Conservation (phyloP, 2,797 vertebrate species). For the Chanos chanos region DNA sequence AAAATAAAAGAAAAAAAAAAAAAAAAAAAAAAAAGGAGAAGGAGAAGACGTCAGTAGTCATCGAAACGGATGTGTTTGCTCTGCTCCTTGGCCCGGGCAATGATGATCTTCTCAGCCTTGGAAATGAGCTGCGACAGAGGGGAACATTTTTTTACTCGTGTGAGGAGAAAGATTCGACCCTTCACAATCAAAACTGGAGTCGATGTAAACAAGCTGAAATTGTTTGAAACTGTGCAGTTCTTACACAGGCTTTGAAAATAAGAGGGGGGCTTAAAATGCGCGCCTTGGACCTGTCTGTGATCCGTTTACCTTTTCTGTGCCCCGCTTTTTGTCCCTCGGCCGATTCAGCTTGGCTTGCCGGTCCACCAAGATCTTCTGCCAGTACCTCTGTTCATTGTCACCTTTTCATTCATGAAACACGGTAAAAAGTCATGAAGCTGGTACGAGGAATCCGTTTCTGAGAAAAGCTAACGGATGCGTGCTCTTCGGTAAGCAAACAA, state of each 20-base stretch:
- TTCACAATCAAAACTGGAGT: background rate
- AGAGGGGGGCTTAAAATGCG: no score
- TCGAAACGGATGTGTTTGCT: slow-evolving; percentile 89
- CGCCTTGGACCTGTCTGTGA: no score
- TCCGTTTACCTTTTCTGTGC: slow-evolving; percentile 86
- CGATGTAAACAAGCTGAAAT: background rate
- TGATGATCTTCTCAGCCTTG: slow-evolving; percentile 92
- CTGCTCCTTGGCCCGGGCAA: slow-evolving; percentile 82
- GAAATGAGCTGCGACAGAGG: slow-evolving; percentile 74
- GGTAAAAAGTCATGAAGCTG: no score
- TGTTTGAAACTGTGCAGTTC: no score
- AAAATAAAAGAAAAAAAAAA: no score
- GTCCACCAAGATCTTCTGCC: slow-evolving; percentile 99
- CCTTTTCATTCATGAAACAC: slow-evolving; percentile 63
- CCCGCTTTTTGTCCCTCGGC: slow-evolving; percentile 92
- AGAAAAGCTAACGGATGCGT: no score
- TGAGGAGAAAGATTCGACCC: background rate
- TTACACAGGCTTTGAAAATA: no score
- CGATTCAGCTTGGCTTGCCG: slow-evolving; percentile 95
- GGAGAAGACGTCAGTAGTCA: no score
- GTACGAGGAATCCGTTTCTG: no score
- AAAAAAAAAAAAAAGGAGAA: no score
- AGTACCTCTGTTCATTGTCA: slow-evolving; percentile 92
- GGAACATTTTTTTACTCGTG: background rate
- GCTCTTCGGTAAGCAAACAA: no score